phyloP scores from a whole-genome alignment of 2,797 vertebrate species.

The Semotilus atromaculatus region DNA sequence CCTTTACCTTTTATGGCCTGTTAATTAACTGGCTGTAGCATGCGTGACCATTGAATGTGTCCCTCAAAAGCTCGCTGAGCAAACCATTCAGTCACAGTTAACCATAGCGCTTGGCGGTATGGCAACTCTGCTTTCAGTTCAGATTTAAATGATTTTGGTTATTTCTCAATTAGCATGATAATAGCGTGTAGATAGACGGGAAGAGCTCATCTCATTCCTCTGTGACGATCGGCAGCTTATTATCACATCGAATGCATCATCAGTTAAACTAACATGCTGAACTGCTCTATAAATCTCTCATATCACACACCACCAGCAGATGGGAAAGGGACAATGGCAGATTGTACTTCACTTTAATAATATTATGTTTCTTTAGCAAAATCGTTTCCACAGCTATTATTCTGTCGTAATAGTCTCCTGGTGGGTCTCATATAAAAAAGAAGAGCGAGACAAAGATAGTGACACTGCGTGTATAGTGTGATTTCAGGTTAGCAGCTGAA shows the following conservation, averaged over 20 bases:
- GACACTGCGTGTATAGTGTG: neutral
- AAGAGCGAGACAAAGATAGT: neutral
- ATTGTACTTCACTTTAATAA: constrained; percentile 75
- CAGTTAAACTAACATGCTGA: constrained; percentile 77
- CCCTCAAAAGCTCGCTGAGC: constrained; percentile 55
- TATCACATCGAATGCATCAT: constrained; percentile 74
- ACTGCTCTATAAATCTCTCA: constrained; percentile 76
- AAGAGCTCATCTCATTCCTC: constrained; percentile 71
- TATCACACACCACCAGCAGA: constrained; percentile 72
- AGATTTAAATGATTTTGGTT: constrained; percentile 27
- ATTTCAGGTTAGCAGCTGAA: neutral
- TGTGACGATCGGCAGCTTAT: constrained; percentile 69
- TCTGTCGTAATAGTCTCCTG: constrained; percentile 71
- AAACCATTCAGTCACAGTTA: constrained; percentile 48
- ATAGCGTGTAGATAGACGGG: constrained; percentile 64
- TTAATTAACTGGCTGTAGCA: constrained; percentile 73
- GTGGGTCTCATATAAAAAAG: constrained; percentile 54
- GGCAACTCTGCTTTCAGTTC: constrained; percentile 68
- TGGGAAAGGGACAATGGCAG: constrained; percentile 71
- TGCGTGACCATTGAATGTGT: constrained; percentile 61
- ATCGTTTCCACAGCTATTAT: constrained; percentile 75
- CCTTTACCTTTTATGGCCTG: constrained; percentile 33
- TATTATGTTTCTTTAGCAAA: constrained; percentile 62
- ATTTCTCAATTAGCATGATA: constrained; percentile 77
- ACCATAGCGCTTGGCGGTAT: constrained; percentile 58